Percentiles rank a stretch among this genome's conserved stretches.
phyloP scores from a whole-genome alignment of 2,113 vertebrate genomes.

The Peromyscus maniculatus region DNA sequence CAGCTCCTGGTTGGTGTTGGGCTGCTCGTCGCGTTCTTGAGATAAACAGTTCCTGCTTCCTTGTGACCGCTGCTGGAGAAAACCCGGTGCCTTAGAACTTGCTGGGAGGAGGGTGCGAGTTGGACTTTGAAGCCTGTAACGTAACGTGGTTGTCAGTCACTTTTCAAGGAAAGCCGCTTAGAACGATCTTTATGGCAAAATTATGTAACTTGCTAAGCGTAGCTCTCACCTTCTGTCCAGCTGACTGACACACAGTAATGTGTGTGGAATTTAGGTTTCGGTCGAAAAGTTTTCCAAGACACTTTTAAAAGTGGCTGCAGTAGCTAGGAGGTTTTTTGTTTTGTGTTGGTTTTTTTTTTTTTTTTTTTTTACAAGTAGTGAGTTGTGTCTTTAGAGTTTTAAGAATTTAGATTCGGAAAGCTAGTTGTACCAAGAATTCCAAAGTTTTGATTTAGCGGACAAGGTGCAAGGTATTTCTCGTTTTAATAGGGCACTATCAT shows the following conservation, averaged over 20 bases:
- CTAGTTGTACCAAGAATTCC: constrained; percentile 23
- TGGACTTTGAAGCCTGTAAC: constrained; percentile 60
- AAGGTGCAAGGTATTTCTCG: constrained; percentile 38
- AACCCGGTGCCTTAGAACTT: background rate
- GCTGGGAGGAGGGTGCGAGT: background rate
- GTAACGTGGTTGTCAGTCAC: background rate
- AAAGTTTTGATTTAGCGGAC: constrained; percentile 38
- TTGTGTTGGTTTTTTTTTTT: constrained; percentile 17
- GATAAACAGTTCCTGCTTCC: constrained; percentile 65
- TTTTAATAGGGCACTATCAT: background rate
- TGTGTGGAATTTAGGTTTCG: constrained; percentile 65
- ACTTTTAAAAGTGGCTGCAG: constrained; percentile 53
- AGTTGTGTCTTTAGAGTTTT: background rate
- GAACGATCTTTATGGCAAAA: constrained; percentile 23
- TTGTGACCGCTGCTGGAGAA: constrained; percentile 26
- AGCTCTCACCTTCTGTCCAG: constrained; percentile 59
- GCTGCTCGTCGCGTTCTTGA: constrained; percentile 8
- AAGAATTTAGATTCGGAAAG: constrained; percentile 45
- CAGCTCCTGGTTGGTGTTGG: constrained; percentile 69
- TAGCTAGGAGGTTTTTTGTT: background rate
- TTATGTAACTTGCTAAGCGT: constrained; percentile 73
- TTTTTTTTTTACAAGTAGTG: background rate
- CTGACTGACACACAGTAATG: constrained; percentile 24
- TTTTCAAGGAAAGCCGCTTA: constrained; percentile 21
- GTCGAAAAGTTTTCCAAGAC: constrained; percentile 29